phyloP scores from a whole-genome alignment of 2,888 invertebrate species.

The Cabera pusaria region DNA sequence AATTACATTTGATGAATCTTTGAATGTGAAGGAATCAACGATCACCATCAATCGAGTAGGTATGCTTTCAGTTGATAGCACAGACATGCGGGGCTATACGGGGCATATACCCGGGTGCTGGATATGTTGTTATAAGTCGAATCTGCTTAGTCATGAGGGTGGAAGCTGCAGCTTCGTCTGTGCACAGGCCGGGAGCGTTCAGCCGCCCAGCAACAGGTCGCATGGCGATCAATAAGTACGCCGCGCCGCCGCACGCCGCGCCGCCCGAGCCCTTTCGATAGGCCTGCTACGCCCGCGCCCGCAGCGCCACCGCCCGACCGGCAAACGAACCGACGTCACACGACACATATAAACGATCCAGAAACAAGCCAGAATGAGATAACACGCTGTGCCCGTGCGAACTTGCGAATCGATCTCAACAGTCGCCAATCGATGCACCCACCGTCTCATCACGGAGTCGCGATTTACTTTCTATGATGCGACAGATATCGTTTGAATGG shows the following conservation, averaged over 20 bases:
- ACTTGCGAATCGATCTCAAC: constrained; percentile 11
- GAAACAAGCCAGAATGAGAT: constrained; percentile 18
- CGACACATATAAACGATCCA: constrained; percentile 36
- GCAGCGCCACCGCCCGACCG: constrained; percentile 33
- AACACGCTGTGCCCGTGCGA: constrained; percentile 12
- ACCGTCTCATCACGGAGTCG: background rate
- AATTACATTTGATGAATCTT: too few species aligned
- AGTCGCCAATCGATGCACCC: constrained; percentile 18
- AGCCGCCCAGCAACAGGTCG: constrained; percentile 80
- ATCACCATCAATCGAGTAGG: too few species aligned
- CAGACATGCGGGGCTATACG: too few species aligned
- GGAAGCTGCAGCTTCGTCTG: constrained; percentile 41
- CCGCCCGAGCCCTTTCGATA: constrained; percentile 57
- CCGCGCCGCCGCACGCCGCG: constrained; percentile 60
- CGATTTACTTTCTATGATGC: too few species aligned
- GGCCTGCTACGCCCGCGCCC: constrained; percentile 40
- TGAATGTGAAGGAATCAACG: too few species aligned
- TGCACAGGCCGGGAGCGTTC: constrained; percentile 53
- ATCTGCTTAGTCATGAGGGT: constrained; percentile 10
- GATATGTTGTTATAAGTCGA: constrained; percentile 1
- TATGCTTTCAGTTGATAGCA: too few species aligned
- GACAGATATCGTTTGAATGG: too few species aligned
- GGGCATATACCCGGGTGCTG: too few species aligned
- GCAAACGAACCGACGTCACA: constrained; percentile 35
- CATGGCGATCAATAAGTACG: constrained; percentile 63